Percentiles rank a stretch among this genome's conserved stretches.
These are phyloP conservation scores for Philonicus albiceps DNA, from an alignment of 2,888 invertebrate genomes.

Conservation along the genomic window DNA sequence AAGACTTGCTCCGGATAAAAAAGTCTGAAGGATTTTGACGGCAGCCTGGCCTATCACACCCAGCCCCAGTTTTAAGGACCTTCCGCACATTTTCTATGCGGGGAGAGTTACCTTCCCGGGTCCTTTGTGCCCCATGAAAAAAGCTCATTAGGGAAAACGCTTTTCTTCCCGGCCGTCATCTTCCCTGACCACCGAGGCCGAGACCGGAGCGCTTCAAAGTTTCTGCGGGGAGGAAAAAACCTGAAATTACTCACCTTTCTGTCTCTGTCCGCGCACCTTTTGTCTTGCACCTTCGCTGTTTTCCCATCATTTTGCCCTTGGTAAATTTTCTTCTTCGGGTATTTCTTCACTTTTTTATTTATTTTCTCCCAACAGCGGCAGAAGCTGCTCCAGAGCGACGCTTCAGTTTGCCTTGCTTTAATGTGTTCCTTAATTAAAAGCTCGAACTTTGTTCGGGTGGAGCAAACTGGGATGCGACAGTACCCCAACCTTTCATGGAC, in stretches of 20 bases:
- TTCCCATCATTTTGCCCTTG: neutral
- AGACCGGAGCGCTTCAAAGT: neutral
- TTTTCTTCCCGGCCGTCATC: slow-evolving; percentile 6
- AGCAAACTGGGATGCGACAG: neutral
- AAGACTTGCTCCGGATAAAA: neutral
- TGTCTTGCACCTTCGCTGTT: slow-evolving; percentile 1
- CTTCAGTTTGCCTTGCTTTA: slow-evolving; percentile 18
- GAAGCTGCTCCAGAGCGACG: neutral
- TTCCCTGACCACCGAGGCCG: neutral
- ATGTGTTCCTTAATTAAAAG: slow-evolving; percentile 34
- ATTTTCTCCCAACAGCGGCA: neutral
- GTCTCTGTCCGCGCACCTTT: neutral
- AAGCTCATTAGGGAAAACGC: slow-evolving; percentile 37
- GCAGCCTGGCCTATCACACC: neutral
- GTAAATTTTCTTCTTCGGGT: neutral
- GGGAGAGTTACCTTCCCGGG: neutral
- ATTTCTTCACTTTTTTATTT: neutral
- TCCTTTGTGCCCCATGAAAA: neutral
- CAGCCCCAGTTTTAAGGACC: neutral
- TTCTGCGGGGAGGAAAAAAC: neutral
- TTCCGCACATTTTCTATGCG: neutral
- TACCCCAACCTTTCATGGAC: neutral
- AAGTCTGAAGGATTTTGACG: neutral
- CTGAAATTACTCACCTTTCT: slow-evolving; percentile 36
- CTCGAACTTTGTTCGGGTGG: slow-evolving; percentile 1